Base-by-base conservation (phyloP, 2,113 vertebrate species). In the Copsychus sechellarum region DNA sequence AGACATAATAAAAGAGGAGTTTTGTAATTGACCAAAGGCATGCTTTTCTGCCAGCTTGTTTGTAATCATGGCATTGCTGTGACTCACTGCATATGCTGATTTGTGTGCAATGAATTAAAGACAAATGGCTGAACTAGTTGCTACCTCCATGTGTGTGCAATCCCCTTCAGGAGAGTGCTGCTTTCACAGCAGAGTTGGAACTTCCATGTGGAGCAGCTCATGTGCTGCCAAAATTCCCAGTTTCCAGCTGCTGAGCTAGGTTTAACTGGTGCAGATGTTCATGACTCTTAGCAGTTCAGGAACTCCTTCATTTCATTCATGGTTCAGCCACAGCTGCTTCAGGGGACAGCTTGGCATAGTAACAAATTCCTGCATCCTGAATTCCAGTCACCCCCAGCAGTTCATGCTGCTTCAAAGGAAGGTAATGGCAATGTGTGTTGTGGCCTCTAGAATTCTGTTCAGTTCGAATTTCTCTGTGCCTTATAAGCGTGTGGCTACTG, bases 11-110 rank as follows among this genome's bases (percentile, higher is more conserved):
- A 73, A 94, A 70, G 61, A 79, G 34, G 36, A 74, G 36, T 57
- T 85, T 67, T 92, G 5, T 84, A 71, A 92, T 72, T 92, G 54
- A 76, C 53, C 56, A 38, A 54, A 19, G 65, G 24, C 31, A 11
- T 94, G 28, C 28, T 93, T 91, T 93, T 89, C 67, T 92, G 66
- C 33, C 53, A 88, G 53, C 34, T 64, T 31, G 36, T 70, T 87
- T 33, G 31, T 61, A 71, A 71, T 56, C 34, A 1, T 58, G 86
- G 43, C 79, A 51, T 67, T 82, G 74, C 81, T 47, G 24, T 90
- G 79, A 92, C 66, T 94, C 82, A 65, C 40, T 56, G 53, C 60
- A 17, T 56, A 4, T 33, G 26, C 47, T 56, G 38, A 56, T 88
- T 85, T 56, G 19, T 40, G 29, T 88, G 45, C 65, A 76, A 0